Conservation (phyloP, 2,888 invertebrate genomes). For the Aproaerema taeniolella region DNA sequence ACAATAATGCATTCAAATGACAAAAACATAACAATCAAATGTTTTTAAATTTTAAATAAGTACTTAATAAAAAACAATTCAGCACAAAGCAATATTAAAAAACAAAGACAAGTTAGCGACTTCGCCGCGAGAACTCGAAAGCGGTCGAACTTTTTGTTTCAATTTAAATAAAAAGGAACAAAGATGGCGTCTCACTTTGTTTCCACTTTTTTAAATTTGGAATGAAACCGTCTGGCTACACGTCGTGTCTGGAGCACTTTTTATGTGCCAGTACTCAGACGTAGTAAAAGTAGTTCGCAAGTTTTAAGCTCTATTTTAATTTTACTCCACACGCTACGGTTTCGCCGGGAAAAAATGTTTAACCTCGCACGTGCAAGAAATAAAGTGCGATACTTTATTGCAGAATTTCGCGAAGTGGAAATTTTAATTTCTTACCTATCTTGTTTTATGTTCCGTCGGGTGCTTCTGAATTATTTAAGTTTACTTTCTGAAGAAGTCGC, state of each 20-base stretch:
- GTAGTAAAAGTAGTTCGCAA: conserved; percentile 63
- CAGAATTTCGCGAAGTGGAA: conserved; percentile 26
- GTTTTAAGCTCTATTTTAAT: conserved; percentile 72
- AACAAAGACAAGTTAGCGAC: too few species aligned
- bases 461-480: too few species aligned
- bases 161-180: conserved; percentile 43
- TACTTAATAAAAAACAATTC: too few species aligned
- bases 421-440: conserved; percentile 32
- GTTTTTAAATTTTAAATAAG: too few species aligned
- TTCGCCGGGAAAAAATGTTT: conserved; percentile 43
- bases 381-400: conserved; percentile 52
- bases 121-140: too few species aligned
- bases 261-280: conserved; percentile 52
- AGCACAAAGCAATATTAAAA: too few species aligned
- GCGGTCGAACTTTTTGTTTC: conserved; percentile 25
- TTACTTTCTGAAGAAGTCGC: too few species aligned
- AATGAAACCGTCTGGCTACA: conserved; percentile 59
- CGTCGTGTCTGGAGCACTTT: conserved; percentile 54
- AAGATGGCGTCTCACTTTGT: conserved; percentile 26
- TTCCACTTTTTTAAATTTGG: conserved; percentile 32
- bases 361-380: conserved; percentile 51
- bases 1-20: too few species aligned
- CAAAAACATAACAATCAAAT: too few species aligned
- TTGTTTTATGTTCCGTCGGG: conserved; percentile 21
- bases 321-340: conserved; percentile 50